Percentiles rank a stretch among this genome's conserved stretches.
Evolutionary conservation across 2,113 vertebrate species (phyloP).

Genomic region (Microcebus lehilahytsara): DNA sequence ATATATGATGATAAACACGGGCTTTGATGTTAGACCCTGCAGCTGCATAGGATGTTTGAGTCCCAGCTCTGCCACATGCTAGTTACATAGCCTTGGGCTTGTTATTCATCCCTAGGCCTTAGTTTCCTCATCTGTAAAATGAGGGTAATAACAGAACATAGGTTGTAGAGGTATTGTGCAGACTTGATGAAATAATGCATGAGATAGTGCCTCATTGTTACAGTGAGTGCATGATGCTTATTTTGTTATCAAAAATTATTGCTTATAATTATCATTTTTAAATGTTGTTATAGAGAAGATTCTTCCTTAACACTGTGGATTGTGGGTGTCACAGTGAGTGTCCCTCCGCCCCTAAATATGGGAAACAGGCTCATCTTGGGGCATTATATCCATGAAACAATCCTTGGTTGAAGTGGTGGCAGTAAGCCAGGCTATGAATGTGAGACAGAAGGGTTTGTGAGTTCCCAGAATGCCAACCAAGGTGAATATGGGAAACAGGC

Average conservation of each 20-base stretch:
- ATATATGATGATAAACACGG: not conserved
- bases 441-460: not conserved
- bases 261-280: not conserved
- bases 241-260: not conserved
- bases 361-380: not conserved
- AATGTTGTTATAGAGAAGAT: not conserved
- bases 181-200: not conserved
- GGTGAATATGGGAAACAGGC: not conserved
- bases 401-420: not conserved
- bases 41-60: not conserved
- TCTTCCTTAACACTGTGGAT: slow-evolving; percentile 16
- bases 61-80: not conserved
- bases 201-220: not conserved
- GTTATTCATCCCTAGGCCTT: not conserved
- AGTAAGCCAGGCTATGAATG: not conserved
- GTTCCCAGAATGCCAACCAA: not conserved
- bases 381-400: not conserved
- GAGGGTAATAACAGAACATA: not conserved
- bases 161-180: too few species aligned
- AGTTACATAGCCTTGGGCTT: not conserved
- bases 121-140: not conserved
- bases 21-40: not conserved
- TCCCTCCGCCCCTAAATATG: not conserved
- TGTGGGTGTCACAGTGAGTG: not conserved
- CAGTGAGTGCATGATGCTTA: not conserved